Evolutionary conservation across 2,797 vertebrate species (phyloP).

Genomic region (Orientallactaga sibirica): DNA sequence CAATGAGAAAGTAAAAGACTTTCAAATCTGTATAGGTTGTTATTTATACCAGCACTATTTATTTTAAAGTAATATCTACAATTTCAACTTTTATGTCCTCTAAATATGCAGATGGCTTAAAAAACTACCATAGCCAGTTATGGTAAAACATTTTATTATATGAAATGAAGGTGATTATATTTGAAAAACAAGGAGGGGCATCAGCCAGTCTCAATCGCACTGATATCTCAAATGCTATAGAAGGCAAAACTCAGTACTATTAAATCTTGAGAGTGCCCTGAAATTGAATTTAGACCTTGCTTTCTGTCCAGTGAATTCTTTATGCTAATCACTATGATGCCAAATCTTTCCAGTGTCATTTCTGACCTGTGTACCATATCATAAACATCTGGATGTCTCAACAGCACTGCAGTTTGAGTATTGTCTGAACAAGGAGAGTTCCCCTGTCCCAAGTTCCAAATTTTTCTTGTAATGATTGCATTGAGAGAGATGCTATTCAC

Average conservation of each 20-base stretch:
- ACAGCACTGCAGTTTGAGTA: not conserved
- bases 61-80: conserved; percentile 19
- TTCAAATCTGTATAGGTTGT: not conserved
- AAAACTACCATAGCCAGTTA: not conserved
- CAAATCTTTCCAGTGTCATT: not conserved
- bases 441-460: not conserved
- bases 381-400: not conserved
- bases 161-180: not conserved
- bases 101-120: not conserved
- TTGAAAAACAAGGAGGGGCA: not conserved
- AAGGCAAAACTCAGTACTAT: not conserved
- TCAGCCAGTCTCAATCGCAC: not conserved
- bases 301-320: not conserved
- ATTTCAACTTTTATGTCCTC: not conserved
- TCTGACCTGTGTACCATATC: not conserved
- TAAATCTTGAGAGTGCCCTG: not conserved
- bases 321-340: not conserved
- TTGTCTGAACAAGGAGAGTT: not conserved
- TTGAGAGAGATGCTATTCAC: conserved; percentile 11
- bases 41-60: conserved; percentile 5
- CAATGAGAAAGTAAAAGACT: conserved; percentile 28
- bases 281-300: not conserved
- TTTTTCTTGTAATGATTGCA: not conserved
- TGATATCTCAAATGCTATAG: not conserved
- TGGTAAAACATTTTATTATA: not conserved